Evolutionary conservation across 1,140 invertebrate genomes (phyloP), one percentile per base, ranked within the genome.

Genomic region (Drosophila orosa): DNA sequence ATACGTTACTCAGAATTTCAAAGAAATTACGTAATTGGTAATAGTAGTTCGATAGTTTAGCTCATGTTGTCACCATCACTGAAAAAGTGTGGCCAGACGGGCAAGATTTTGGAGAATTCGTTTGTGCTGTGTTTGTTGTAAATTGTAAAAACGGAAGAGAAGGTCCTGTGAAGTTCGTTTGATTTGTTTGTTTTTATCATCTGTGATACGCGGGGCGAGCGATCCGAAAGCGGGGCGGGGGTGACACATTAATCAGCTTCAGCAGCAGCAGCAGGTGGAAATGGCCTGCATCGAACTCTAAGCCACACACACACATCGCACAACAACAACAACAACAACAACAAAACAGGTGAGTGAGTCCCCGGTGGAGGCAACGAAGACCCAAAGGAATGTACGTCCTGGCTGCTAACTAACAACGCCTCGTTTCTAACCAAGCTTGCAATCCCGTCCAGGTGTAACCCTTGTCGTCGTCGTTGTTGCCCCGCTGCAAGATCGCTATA

Each of bases 341-440:
- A 40, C 35, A 67, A 65, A 44, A 17, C 65, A 68, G 65, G 65
- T 66, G 61, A 68, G 65, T 27, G 45, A 44, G 65, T n/a, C 9
- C n/a, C 65, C 15, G 7, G 15, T 15, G 8, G 22, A 31, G 12
- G 17, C 24, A 48, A 9, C 33, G 29, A 9, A 52, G 29, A 7
- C 15, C 10, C 12, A 19, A 45, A 10, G 35, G 13, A 19, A 3
- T 8, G 17, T 29, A 17, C 25, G 12, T 39, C n/a, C 19, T 29
- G 42, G 42, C 44, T 33, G 31, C 17, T 47, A 39, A 37, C 17
- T 47, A 39, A 37, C 39, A 47, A 52, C 33, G 42, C 42, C 35
- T 65, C 22, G 65, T 66, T 54, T 31, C 61, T 68, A 68, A 65
- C 57, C 37, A 44, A 67, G 17, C 59, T 52, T 35, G 39, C 61